A percentile compares a stretch with the other conserved stretches of the same genome.
phyloP scores from a whole-genome alignment of 2,888 invertebrate species.

The Psylliodes chrysocephalus region DNA sequence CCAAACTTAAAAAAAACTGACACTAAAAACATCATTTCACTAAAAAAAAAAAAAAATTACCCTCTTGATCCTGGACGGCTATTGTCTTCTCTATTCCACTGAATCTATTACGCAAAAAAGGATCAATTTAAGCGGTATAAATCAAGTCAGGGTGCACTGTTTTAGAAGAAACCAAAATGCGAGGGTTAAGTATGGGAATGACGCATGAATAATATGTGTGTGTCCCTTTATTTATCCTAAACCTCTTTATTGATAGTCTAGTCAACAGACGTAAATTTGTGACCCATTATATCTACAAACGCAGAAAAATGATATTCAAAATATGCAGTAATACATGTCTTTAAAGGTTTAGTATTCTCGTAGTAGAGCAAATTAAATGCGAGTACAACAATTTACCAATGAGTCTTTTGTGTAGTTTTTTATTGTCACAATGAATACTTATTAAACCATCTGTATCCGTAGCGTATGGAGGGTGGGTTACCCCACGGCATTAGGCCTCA shows the following conservation, averaged over 20 bases:
- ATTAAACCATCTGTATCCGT: too few species aligned
- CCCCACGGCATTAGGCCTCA: too few species aligned
- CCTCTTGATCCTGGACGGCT: constrained; percentile 9
- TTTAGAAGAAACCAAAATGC: constrained; percentile 17
- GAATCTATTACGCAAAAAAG: constrained; percentile 19
- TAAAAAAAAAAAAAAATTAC: background rate
- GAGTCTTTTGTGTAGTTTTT: too few species aligned
- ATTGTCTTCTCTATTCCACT: constrained; percentile 15
- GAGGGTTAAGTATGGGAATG: constrained; percentile 21
- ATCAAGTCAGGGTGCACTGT: constrained; percentile 14
- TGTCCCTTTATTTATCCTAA: constrained; percentile 20
- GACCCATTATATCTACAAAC: too few species aligned
- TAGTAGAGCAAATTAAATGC: too few species aligned
- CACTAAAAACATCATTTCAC: constrained; percentile 1
- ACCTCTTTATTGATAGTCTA: constrained; percentile 12
- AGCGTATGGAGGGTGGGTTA: too few species aligned
- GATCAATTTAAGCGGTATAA: constrained; percentile 16
- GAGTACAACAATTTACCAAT: too few species aligned
- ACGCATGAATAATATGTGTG: constrained; percentile 22
- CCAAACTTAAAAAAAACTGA: constrained; percentile 1
- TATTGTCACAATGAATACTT: too few species aligned
- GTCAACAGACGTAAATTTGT: too few species aligned
- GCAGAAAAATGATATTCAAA: too few species aligned
- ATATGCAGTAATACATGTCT: too few species aligned
- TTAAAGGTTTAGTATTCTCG: too few species aligned